Conservation (phyloP, 2,113 vertebrate genomes). For the Prolemur simus region DNA sequence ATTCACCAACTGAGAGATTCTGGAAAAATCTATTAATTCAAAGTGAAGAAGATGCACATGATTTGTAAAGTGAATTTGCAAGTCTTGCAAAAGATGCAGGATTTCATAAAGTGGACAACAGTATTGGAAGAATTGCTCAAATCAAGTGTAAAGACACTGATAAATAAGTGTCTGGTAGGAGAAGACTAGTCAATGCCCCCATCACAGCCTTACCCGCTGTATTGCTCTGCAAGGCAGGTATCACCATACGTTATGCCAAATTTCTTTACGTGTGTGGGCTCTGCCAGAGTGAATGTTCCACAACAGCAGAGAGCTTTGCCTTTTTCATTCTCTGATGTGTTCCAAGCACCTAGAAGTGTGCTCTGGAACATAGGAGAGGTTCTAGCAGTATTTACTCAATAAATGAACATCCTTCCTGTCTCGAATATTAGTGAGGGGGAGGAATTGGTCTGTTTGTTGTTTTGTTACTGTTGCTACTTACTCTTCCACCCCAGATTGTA, state of each 20-base stretch:
- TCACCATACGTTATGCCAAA: rapidly evolving
- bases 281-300: neutral
- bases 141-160: rapidly evolving
- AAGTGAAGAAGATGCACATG: rapidly evolving
- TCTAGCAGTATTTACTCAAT: neutral
- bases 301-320: neutral
- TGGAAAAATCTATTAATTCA: neutral
- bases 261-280: neutral
- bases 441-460: neutral
- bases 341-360: neutral
- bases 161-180: neutral
- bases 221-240: too few relatives aligned
- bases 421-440: neutral
- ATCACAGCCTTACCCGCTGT: neutral
- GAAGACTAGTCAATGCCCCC: rapidly evolving
- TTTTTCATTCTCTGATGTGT: neutral
- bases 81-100: neutral
- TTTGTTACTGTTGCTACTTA: neutral
- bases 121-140: neutral
- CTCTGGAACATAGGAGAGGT: neutral
- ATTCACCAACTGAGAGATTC: neutral
- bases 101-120: neutral
- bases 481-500: too few relatives aligned
- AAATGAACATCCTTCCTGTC: neutral
- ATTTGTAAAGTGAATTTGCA: neutral